phyloP scores from a whole-genome alignment of 92 coral and sea anemone species.

The Paramuricea clavata region DNA sequence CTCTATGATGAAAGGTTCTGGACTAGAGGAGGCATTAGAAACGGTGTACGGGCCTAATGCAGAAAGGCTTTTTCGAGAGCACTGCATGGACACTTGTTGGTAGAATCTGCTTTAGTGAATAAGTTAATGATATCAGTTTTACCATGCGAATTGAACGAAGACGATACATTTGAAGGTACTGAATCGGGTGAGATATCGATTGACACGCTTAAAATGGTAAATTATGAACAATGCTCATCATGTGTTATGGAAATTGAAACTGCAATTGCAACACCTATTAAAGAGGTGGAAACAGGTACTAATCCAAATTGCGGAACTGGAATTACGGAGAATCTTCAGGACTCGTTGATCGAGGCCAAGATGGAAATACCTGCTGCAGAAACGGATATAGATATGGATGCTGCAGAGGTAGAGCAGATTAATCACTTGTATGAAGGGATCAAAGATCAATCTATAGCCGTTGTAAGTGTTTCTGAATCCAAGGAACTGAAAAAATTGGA shows the following conservation, averaged over 20 bases:
- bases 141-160: too few species aligned
- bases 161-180: not conserved
- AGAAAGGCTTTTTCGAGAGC: slow-evolving; percentile 25
- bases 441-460: not conserved
- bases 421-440: slow-evolving; percentile 33
- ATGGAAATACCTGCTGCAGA: too few species aligned
- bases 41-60: not conserved
- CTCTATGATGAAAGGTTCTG: too few species aligned
- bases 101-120: slow-evolving; percentile 50
- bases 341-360: too few species aligned
- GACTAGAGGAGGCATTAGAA: not conserved
- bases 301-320: too few species aligned
- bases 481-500: slow-evolving; percentile 23
- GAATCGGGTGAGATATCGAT: not conserved
- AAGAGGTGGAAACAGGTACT: too few species aligned
- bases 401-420: slow-evolving; percentile 29
- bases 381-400: too few species aligned
- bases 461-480: not conserved
- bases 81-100: slow-evolving; percentile 46
- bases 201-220: too few species aligned
- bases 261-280: too few species aligned
- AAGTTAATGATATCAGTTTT: slow-evolving; percentile 25
- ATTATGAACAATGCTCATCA: too few species aligned
- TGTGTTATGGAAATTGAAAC: too few species aligned
- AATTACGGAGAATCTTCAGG: too few species aligned